Conservation (phyloP, 2,888 invertebrate genomes). For the Podabrus alpinus region DNA sequence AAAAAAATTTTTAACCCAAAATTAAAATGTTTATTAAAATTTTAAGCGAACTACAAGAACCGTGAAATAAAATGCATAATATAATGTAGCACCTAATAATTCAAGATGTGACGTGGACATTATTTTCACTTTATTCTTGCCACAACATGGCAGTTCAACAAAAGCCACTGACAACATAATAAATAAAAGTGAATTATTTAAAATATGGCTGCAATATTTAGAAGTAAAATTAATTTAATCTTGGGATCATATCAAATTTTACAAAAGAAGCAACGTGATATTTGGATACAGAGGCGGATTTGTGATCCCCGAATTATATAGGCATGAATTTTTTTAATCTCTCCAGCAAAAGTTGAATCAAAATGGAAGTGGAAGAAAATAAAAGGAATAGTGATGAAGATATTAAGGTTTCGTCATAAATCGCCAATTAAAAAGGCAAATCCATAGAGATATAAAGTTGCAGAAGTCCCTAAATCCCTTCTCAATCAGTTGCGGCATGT, state of each 20-base stretch:
- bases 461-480: slow-evolving; percentile 52
- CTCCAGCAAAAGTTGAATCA: not conserved
- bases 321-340: not conserved
- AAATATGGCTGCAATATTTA: slow-evolving; percentile 28
- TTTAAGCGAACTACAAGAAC: slow-evolving; percentile 25
- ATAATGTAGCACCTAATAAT: slow-evolving; percentile 34
- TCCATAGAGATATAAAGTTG: slow-evolving; percentile 29
- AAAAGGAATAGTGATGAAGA: not conserved
- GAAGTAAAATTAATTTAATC: slow-evolving; percentile 22
- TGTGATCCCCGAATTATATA: not conserved
- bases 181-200: slow-evolving; percentile 30
- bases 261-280: not conserved
- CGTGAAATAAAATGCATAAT: slow-evolving; percentile 24
- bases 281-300: not conserved
- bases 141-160: slow-evolving; percentile 39
- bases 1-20: slow-evolving; percentile 23
- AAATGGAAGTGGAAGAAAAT: not conserved
- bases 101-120: slow-evolving; percentile 34
- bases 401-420: not conserved
- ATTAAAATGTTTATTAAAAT: slow-evolving; percentile 8
- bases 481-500: slow-evolving; percentile 54
- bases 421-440: slow-evolving; percentile 25
- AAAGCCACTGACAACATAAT: slow-evolving; percentile 33
- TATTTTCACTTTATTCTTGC: slow-evolving; percentile 31
- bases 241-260: slow-evolving; percentile 31